Conservation (phyloP, 2,888 invertebrate species). For the Laspeyria flexula region DNA sequence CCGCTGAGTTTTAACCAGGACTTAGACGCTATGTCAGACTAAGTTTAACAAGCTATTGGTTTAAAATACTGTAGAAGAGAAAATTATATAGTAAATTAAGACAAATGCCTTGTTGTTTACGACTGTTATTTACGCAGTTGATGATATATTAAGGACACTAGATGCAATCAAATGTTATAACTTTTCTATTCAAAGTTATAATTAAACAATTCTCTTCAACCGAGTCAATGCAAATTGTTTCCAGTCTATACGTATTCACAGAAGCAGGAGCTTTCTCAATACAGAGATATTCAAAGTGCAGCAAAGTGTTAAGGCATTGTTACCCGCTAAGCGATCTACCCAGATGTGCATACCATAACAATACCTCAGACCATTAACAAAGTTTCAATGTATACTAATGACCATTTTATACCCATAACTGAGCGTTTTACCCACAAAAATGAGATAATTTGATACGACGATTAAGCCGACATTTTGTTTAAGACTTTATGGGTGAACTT, state of each 20-base stretch:
- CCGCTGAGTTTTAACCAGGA: not conserved
- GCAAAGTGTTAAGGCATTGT: constrained; percentile 1
- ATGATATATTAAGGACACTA: no score
- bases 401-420: constrained; percentile 57
- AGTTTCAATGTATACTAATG: constrained; percentile 41
- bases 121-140: no score
- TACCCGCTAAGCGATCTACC: not conserved
- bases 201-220: no score
- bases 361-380: constrained; percentile 20
- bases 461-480: constrained; percentile 65
- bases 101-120: no score
- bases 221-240: not conserved
- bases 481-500: constrained; percentile 66
- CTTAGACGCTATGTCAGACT: not conserved
- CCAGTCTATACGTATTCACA: not conserved
- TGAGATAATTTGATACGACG: constrained; percentile 71
- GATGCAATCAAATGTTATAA: no score
- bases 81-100: no score
- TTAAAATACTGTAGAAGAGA: no score
- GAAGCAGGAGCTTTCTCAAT: no score
- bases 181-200: not conserved
- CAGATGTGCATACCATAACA: constrained; percentile 10
- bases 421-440: constrained; percentile 52
- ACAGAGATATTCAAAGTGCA: not conserved
- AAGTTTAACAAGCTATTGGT: not conserved